Conservation (phyloP, 2,113 vertebrate species). For the Rhadina sibilatrix region DNA sequence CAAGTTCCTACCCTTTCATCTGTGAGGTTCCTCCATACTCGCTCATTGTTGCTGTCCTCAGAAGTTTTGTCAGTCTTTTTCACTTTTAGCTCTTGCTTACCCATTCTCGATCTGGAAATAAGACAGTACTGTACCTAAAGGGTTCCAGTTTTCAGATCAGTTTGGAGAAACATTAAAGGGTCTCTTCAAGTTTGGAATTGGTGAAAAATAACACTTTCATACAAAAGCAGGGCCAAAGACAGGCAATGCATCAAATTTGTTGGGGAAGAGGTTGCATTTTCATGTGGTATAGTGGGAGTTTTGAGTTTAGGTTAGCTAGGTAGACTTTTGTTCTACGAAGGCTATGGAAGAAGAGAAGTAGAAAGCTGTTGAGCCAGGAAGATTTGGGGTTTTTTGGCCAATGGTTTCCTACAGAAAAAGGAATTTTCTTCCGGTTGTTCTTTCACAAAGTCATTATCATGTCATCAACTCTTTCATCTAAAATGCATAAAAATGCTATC, state of each 20-base stretch:
- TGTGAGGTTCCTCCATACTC: fast-evolving
- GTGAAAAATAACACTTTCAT: not conserved
- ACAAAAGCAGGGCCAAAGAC: not conserved
- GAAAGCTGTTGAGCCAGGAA: not conserved
- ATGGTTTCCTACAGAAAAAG: not conserved
- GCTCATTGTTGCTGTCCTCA: not conserved
- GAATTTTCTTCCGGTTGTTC: not conserved
- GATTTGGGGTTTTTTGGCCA: not conserved
- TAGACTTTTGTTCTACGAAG: not conserved
- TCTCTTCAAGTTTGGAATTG: not conserved
- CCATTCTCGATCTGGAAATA: not conserved
- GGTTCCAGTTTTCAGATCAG: not conserved
- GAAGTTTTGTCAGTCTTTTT: not conserved
- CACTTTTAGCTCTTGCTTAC: not conserved
- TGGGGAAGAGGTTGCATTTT: not conserved
- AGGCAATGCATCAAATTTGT: not conserved
- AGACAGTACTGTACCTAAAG: not conserved
- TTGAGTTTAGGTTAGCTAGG: not conserved
- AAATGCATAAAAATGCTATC: not conserved
- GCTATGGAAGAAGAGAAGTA: not conserved
- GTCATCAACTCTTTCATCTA: not conserved
- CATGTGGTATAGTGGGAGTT: not conserved
- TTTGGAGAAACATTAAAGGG: not conserved
- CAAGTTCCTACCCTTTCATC: not conserved
- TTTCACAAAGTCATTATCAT: not conserved